Evolutionary conservation across 2,113 vertebrate genomes (phyloP).

Genomic region (Rhagologus leucostigma): DNA sequence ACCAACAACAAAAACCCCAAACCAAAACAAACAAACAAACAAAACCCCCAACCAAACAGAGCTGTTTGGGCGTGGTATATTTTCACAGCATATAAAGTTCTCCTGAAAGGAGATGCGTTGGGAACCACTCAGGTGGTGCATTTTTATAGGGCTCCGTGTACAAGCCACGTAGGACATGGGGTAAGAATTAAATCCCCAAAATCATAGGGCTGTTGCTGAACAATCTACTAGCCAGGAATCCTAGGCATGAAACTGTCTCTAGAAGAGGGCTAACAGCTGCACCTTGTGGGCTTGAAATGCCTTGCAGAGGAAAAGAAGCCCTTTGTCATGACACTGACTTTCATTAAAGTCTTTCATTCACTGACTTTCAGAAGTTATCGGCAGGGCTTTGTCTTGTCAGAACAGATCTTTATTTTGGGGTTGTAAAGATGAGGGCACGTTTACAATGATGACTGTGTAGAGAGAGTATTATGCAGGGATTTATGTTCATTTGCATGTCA

Average conservation of each 20-base stretch:
- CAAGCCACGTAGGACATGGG: fast-evolving
- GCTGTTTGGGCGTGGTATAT: not conserved
- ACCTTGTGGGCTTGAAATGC: not conserved
- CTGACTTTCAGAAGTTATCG: not conserved
- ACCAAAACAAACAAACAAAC: not conserved
- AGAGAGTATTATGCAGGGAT: not conserved
- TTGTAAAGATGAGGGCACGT: not conserved
- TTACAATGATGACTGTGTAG: not conserved
- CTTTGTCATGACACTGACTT: not conserved
- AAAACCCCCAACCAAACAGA: not conserved
- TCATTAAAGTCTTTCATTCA: not conserved
- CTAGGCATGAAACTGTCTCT: not conserved
- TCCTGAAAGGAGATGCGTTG: not conserved
- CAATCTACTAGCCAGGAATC: not conserved
- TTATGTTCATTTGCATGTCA: not conserved
- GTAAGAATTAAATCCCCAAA: not conserved
- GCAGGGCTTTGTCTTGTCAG: not conserved
- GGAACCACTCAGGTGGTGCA: fast-evolving
- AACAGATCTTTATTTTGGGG: not conserved
- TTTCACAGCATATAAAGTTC: not conserved
- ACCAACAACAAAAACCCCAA: not conserved
- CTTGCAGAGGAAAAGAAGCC: not conserved
- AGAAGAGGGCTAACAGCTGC: not conserved
- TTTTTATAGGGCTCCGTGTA: not conserved
- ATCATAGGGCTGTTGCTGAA: not conserved